phyloP scores from a whole-genome alignment of 2,888 invertebrate genomes.

The Netelia fuscicornis region DNA sequence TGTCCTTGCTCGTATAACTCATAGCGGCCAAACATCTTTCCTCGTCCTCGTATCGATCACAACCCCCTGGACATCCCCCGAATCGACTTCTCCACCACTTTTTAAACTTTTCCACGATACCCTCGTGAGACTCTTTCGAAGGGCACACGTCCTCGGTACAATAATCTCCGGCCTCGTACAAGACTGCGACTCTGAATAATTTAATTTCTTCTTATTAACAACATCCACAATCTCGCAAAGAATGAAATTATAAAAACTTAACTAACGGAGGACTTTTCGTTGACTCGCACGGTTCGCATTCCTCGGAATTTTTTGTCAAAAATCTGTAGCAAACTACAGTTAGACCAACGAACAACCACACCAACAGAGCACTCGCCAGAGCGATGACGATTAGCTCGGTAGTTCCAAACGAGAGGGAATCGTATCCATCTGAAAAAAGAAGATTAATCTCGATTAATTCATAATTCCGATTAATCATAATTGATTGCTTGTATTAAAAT shows the following conservation, averaged over 20 bases:
- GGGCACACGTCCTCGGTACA: conserved; percentile 69
- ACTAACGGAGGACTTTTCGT: conserved; percentile 73
- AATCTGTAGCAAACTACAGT: conserved; percentile 78
- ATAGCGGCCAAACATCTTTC: conserved; percentile 78
- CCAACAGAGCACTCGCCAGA: conserved; percentile 74
- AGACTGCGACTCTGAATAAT: conserved; percentile 73
- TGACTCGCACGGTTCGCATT: conserved; percentile 70
- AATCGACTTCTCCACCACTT: conserved; percentile 73
- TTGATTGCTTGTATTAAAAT: neutral
- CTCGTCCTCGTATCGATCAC: conserved; percentile 73
- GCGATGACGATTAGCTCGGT: conserved; percentile 78
- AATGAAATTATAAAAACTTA: neutral
- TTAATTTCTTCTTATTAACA: neutral
- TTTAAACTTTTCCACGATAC: conserved; percentile 69
- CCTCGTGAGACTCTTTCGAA: conserved; percentile 59
- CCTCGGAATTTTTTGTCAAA: conserved; percentile 72
- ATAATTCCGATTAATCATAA: neutral
- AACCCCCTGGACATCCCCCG: conserved; percentile 71
- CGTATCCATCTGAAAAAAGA: neutral
- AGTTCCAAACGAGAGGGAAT: conserved; percentile 69
- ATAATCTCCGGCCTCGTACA: conserved; percentile 76
- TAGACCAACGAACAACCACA: conserved; percentile 79
- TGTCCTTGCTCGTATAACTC: conserved; percentile 77
- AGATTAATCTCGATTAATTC: neutral
- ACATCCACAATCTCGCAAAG: neutral